These are phyloP conservation scores for Boulengeromyrus knoepffleri DNA, from an alignment of 2,113 vertebrate genomes.

Conservation along the genomic window DNA sequence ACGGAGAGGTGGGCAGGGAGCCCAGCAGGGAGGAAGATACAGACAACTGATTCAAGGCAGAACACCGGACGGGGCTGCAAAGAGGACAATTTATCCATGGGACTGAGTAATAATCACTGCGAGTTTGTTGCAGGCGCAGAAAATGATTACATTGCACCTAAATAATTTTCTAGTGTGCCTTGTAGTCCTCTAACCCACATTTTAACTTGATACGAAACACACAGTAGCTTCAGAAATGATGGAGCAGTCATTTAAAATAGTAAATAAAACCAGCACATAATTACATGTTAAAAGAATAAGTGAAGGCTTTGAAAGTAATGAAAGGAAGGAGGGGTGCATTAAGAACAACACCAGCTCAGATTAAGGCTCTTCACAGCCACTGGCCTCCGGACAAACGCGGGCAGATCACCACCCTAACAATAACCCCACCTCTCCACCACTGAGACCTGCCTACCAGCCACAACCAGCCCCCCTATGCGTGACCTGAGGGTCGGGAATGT, in stretches of 20 bases:
- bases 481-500: neutral
- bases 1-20: neutral
- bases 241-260: neutral
- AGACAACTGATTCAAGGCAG: neutral
- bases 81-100: neutral
- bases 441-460: neutral
- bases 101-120: neutral
- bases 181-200: neutral
- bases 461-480: neutral
- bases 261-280: neutral
- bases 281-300: neutral
- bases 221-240: neutral
- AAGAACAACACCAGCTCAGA: neutral
- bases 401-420: slow-evolving; percentile 43
- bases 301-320: neutral
- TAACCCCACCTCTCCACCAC: slow-evolving; percentile 31
- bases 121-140: neutral
- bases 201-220: neutral
- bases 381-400: slow-evolving; percentile 15
- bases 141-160: slow-evolving; percentile 4
- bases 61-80: neutral
- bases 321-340: too few relatives aligned
- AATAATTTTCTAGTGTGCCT: neutral
- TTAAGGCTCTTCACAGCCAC: neutral
- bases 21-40: neutral